These are phyloP conservation scores for Encarsia formosa DNA, from an alignment of 2,888 invertebrate genomes.

Conservation along the genomic window DNA sequence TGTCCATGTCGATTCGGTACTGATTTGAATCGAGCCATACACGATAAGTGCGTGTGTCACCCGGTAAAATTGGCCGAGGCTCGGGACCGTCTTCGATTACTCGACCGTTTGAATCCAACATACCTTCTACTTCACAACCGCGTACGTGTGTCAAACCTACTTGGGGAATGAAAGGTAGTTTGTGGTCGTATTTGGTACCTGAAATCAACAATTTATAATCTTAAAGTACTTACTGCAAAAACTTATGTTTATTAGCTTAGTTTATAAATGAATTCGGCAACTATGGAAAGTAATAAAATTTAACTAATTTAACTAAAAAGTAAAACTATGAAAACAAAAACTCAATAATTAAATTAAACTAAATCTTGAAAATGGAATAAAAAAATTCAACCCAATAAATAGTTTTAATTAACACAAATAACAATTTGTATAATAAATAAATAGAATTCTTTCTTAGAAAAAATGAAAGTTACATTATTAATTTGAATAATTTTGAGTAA, in stretches of 20 bases:
- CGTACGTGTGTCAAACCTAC: slow-evolving; percentile 88
- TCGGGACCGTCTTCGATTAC: slow-evolving; percentile 96
- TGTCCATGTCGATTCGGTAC: slow-evolving; percentile 88
- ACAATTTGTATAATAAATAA: too few relatives aligned
- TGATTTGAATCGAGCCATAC: slow-evolving; percentile 97
- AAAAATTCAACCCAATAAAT: too few relatives aligned
- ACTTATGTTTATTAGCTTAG: too few relatives aligned
- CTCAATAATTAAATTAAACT: neutral
- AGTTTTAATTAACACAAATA: too few relatives aligned
- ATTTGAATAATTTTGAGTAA: too few relatives aligned
- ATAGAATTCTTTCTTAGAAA: too few relatives aligned
- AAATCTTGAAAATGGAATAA: too few relatives aligned
- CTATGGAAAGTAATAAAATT: neutral
- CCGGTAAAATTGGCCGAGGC: slow-evolving; percentile 79
- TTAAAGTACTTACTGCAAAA: too few relatives aligned
- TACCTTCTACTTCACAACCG: slow-evolving; percentile 97
- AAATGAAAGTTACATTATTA: too few relatives aligned
- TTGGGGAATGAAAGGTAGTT: slow-evolving; percentile 85
- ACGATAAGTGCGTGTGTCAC: slow-evolving; percentile 86
- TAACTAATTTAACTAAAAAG: neutral
- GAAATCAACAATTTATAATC: too few relatives aligned
- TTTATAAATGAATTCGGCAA: too few relatives aligned
- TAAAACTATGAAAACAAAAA: neutral
- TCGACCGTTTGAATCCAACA: slow-evolving; percentile 91
- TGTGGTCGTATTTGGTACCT: slow-evolving; percentile 77